Percentiles rank a stretch among this genome's conserved stretches.
Evolutionary conservation across 2,113 vertebrate genomes (phyloP).

Genomic region (Crocuta crocuta): DNA sequence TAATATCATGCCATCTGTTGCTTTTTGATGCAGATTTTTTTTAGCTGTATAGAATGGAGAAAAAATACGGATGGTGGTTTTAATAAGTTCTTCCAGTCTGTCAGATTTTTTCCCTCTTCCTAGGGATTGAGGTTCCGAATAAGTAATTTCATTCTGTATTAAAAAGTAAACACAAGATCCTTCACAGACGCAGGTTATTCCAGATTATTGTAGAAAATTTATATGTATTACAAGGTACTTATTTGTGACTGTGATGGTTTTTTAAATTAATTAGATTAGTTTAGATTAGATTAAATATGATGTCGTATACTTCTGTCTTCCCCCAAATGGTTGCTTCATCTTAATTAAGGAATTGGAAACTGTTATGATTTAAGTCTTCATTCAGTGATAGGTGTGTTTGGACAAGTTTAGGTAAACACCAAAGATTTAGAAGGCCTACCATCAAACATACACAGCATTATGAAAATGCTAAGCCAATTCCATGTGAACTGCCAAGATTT

Average conservation of each 20-base stretch:
- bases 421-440: background rate
- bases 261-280: background rate
- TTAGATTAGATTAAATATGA: background rate
- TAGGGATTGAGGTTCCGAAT: constrained; percentile 71
- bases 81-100: constrained; percentile 24
- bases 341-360: constrained; percentile 34
- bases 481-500: background rate
- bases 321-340: constrained; percentile 1
- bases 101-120: background rate
- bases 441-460: background rate
- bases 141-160: constrained; percentile 75
- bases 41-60: constrained; percentile 78
- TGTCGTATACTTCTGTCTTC: background rate
- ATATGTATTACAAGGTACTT: background rate
- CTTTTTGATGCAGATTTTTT: constrained; percentile 77
- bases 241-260: background rate
- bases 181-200: constrained; percentile 62
- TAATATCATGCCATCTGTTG: constrained; percentile 89
- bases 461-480: background rate
- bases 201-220: constrained; percentile 19
- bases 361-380: background rate
- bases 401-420: constrained; percentile 35
- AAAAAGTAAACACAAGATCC: constrained; percentile 40
- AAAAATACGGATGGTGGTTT: constrained; percentile 74
- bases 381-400: background rate